Percentiles rank a stretch among this genome's conserved stretches.
phyloP scores from a whole-genome alignment of 1,140 invertebrate species.

The Coenobita brevimanus region DNA sequence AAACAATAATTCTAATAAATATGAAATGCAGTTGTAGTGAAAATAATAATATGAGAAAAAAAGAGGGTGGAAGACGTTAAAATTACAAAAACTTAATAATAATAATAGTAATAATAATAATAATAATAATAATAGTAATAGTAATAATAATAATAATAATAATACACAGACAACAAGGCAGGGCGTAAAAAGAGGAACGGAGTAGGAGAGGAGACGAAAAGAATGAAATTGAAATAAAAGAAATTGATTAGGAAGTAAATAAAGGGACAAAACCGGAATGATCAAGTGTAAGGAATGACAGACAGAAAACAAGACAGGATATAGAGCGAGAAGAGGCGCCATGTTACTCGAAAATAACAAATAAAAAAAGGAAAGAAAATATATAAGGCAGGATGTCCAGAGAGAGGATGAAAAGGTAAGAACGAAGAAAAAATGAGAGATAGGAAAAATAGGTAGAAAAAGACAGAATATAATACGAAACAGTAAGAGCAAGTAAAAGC shows the following conservation, averaged over 20 bases:
- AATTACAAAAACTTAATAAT: too few relatives aligned
- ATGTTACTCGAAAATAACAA: conserved; percentile 2
- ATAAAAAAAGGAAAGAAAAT: background rate
- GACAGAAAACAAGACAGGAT: background rate
- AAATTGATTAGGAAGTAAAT: background rate
- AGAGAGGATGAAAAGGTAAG: too few relatives aligned
- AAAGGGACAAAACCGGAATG: background rate
- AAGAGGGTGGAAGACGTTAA: too few relatives aligned
- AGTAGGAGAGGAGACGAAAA: background rate
- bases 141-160: background rate
- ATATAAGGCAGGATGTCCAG: too few relatives aligned
- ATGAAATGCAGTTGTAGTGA: too few relatives aligned
- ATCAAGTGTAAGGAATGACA: background rate
- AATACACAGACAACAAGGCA: background rate
- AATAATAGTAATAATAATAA: too few relatives aligned
- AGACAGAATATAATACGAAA: too few relatives aligned
- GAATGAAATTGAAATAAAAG: background rate
- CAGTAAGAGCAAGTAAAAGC: too few relatives aligned
- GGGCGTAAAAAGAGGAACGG: background rate
- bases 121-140: background rate
- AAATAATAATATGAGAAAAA: too few relatives aligned
- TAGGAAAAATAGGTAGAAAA: too few relatives aligned
- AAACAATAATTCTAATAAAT: too few relatives aligned
- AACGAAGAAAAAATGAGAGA: too few relatives aligned
- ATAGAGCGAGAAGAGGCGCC: background rate